Evolutionary conservation across 2,113 vertebrate species (phyloP), one percentile per base, ranked within the genome.

Genomic region (Anhinga anhinga): DNA sequence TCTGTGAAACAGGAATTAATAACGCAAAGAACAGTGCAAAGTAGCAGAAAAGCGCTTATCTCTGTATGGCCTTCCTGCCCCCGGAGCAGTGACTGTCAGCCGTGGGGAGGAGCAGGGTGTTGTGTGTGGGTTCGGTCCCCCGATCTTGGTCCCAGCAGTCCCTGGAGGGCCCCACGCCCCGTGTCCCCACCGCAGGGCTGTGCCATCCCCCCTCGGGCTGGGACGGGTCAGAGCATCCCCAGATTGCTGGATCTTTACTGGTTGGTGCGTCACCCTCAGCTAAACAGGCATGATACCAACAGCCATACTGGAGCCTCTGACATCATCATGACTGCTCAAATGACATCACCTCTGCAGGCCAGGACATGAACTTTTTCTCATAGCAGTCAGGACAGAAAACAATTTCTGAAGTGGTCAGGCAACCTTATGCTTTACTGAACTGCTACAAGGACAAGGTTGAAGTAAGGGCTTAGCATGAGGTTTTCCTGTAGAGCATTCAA

Each of bases 231-330:
- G 44, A 38, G n/a, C 74, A 32, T 32, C n/a, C 45, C n/a, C 45
- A 3, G n/a, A 10, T 7, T 6, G 25, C 27, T 11, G 74, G 44
- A 4, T 8, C n/a, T 30, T 11, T 5, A 2, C 55, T 5, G n/a
- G 44, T 2, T 5, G 45, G 58, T 13, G 56, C 27, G 45, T 40
- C 16, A 12, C 45, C 59, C 36, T 42, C 47, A 9, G 36, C 59
- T 4, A 7, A 26, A 34, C 47, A 2, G 7, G 13, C 47, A 4
- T 45, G 0, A 4, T 1, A 5, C 30, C 29, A 12, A 2, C 13
- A 3, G 59, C 76, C 29, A 7, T 29, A 2, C 47, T 2, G 47
- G 29, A 52, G 21, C 29, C 22, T 26, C 36, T 20, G 12, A 4
- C 45, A 9, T 8, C 21, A 7, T n/a, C 36, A 4, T 5, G 5